Evolutionary conservation across 2,888 invertebrate species (phyloP).

Genomic region (Belgica antarctica): DNA sequence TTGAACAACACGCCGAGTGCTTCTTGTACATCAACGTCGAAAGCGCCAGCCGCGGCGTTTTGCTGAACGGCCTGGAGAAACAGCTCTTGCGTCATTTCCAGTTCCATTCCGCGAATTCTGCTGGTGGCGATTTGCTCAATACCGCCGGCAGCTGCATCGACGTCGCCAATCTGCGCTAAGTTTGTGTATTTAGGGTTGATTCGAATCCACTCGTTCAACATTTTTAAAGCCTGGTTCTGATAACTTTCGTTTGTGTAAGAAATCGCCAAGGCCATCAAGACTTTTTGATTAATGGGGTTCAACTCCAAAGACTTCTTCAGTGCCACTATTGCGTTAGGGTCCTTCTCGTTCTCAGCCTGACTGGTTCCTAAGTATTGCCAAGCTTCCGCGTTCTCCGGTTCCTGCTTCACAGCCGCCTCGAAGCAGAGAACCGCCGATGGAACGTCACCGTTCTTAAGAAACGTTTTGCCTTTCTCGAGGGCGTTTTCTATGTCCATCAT

Average conservation of each 20-base stretch:
- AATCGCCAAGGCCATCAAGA: conserved; percentile 86
- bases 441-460: conserved; percentile 81
- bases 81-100: conserved; percentile 67
- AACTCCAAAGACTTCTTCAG: conserved; percentile 79
- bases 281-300: conserved; percentile 75
- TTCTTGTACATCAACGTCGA: conserved; percentile 90
- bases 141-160: not conserved
- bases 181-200: conserved; percentile 79
- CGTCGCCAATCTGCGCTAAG: conserved; percentile 59
- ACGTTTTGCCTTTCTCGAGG: conserved; percentile 79
- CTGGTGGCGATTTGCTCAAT: conserved; percentile 54
- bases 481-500: conserved; percentile 75
- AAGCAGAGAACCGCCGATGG: conserved; percentile 95
- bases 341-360: conserved; percentile 98
- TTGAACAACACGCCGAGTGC: conserved; percentile 95
- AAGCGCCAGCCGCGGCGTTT: conserved; percentile 61
- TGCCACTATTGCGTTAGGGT: conserved; percentile 88
- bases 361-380: conserved; percentile 88
- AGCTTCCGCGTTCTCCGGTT: conserved; percentile 73
- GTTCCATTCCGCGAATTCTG: conserved; percentile 54
- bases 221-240: conserved; percentile 82
- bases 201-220: conserved; percentile 74
- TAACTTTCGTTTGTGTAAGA: conserved; percentile 96
- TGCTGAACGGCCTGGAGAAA: conserved; percentile 77
- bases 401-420: conserved; percentile 88